These are phyloP conservation scores for Micrasema minimum DNA, from an alignment of 1,140 invertebrate genomes.

Conservation along the genomic window DNA sequence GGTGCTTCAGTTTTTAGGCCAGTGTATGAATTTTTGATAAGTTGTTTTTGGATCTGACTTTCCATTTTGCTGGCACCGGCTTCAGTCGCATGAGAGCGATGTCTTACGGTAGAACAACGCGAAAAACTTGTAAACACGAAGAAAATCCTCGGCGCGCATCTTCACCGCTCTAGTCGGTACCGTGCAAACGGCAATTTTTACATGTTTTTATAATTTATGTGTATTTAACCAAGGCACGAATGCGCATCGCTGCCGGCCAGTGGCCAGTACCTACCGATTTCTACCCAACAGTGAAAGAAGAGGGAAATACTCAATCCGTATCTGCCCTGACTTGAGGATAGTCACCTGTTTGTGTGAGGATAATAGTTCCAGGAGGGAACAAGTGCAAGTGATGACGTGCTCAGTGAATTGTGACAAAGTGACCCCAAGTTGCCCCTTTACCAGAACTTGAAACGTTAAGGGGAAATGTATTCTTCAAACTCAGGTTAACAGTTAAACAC, in stretches of 20 bases:
- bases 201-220: constrained; percentile 35
- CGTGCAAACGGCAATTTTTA: constrained; percentile 24
- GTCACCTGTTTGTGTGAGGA: neutral
- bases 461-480: neutral
- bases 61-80: constrained; percentile 24
- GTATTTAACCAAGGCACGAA: constrained; percentile 22
- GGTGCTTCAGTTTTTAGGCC: constrained; percentile 4
- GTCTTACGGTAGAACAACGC: neutral
- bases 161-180: constrained; percentile 12
- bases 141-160: constrained; percentile 33
- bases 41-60: constrained; percentile 26
- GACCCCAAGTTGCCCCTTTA: neutral
- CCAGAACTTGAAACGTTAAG: neutral
- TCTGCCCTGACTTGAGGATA: constrained; percentile 1
- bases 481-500: constrained; percentile 1
- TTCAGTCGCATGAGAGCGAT: constrained; percentile 3
- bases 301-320: constrained; percentile 24
- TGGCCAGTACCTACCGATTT: constrained; percentile 27
- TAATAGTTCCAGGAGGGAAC: neutral
- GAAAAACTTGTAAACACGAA: constrained; percentile 28
- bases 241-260: constrained; percentile 21
- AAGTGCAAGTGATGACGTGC: neutral
- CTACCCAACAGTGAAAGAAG: constrained; percentile 37
- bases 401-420: neutral
- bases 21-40: constrained; percentile 22